Evolutionary conservation across 1,140 invertebrate species (phyloP).

Genomic region (Odontomachus brunneus): DNA sequence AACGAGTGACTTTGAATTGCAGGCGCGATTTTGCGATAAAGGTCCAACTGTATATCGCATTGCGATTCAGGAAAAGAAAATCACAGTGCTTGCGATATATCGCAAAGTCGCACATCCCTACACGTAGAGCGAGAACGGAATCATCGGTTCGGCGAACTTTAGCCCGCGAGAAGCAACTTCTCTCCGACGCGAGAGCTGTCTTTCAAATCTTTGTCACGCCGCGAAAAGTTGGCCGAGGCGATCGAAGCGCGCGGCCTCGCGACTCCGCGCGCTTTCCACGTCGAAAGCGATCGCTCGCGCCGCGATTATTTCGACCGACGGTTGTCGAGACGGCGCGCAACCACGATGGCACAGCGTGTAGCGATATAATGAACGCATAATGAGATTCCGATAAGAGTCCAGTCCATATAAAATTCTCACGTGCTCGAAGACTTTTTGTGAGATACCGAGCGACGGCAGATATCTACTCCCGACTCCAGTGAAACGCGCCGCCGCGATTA

Average conservation of each 20-base stretch:
- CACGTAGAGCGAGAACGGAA: no score
- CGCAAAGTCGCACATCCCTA: no score
- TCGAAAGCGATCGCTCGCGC: background rate
- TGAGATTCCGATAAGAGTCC: constrained; percentile 6
- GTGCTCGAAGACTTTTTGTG: background rate
- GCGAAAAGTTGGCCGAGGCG: constrained; percentile 54
- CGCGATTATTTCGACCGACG: constrained; percentile 15
- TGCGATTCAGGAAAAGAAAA: no score
- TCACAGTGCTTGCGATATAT: no score
- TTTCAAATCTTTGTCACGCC: constrained; percentile 38
- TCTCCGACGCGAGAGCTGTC: constrained; percentile 44
- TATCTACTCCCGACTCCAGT: no score
- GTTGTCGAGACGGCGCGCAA: background rate
- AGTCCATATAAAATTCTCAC: constrained; percentile 23
- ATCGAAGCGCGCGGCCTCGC: constrained; percentile 54
- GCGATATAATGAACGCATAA: background rate
- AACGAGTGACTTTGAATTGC: no score
- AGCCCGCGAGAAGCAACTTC: constrained; percentile 58
- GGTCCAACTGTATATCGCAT: no score
- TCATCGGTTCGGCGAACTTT: constrained; percentile 52
- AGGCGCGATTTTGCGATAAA: no score
- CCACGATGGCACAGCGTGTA: background rate
- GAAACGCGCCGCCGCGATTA: no score
- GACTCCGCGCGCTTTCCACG: no score
- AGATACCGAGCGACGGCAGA: no score